These are phyloP conservation scores for Ptiloglossa arizonensis DNA, from an alignment of 1,140 invertebrate genomes.

Conservation along the genomic window DNA sequence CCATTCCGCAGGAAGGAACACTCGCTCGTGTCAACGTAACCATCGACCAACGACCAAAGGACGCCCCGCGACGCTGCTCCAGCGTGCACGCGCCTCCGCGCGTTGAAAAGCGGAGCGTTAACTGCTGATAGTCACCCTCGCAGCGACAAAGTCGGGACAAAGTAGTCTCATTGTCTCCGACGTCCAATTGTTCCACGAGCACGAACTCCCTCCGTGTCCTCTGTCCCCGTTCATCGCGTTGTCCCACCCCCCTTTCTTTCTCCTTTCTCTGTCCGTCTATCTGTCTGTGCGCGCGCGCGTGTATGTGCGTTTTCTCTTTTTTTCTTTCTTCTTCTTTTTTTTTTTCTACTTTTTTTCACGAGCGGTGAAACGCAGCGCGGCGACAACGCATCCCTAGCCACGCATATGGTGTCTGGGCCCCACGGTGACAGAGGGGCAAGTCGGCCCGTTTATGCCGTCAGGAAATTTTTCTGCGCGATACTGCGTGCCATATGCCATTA, in stretches of 20 bases:
- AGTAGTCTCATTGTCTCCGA: slow-evolving; percentile 69
- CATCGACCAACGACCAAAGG: not conserved
- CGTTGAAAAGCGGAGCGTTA: slow-evolving; percentile 21
- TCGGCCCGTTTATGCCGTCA: slow-evolving; percentile 53
- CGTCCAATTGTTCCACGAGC: slow-evolving; percentile 57
- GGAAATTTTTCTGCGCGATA: slow-evolving; percentile 51
- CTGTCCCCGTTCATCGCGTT: not conserved
- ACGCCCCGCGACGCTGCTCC: not conserved
- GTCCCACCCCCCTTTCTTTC: not conserved
- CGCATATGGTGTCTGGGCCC: slow-evolving; percentile 40
- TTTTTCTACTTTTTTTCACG: not conserved
- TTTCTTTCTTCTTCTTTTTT: not conserved
- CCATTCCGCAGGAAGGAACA: not conserved
- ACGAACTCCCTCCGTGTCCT: not conserved
- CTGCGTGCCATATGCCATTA: slow-evolving; percentile 70
- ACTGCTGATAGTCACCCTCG: slow-evolving; percentile 50
- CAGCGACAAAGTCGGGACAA: slow-evolving; percentile 48
- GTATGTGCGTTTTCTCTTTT: not conserved
- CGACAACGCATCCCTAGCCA: slow-evolving; percentile 33
- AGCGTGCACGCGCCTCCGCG: not conserved
- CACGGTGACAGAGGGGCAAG: not conserved
- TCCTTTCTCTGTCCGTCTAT: not conserved
- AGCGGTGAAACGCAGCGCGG: not conserved
- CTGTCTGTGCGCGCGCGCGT: too few relatives aligned
- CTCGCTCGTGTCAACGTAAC: not conserved